phyloP scores from a whole-genome alignment of 1,140 invertebrate genomes.

The Diprion similis region DNA sequence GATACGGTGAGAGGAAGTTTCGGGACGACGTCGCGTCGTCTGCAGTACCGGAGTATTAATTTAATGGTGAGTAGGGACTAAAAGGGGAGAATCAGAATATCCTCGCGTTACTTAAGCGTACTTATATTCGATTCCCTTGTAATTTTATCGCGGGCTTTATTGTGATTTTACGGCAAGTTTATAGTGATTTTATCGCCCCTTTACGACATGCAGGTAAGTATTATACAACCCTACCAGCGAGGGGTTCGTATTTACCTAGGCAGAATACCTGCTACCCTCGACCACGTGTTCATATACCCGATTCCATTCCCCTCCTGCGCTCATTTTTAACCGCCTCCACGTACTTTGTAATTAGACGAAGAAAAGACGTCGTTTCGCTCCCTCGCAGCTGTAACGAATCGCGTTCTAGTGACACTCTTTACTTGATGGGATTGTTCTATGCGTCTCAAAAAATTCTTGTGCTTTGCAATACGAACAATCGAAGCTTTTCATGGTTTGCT shows the following conservation, averaged over 20 bases:
- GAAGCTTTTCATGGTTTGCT: too few relatives aligned
- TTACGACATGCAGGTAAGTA: neutral
- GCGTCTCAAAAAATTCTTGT: too few relatives aligned
- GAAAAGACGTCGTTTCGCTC: too few relatives aligned
- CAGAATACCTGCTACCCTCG: neutral
- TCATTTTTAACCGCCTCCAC: neutral
- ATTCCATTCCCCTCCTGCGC: neutral
- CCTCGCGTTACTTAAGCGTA: neutral
- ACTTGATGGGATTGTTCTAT: too few relatives aligned
- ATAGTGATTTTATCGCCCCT: conserved; percentile 4
- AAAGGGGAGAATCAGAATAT: neutral
- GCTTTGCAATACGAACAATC: too few relatives aligned
- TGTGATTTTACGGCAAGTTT: neutral
- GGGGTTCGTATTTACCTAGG: neutral
- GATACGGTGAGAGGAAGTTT: too few relatives aligned
- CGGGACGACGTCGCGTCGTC: neutral
- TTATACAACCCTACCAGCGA: neutral
- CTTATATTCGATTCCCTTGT: conserved; percentile 4
- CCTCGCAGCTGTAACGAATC: too few relatives aligned
- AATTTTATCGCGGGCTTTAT: conserved; percentile 1
- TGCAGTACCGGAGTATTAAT: neutral
- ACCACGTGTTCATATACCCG: neutral
- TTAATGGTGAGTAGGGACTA: neutral
- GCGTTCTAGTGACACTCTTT: too few relatives aligned
- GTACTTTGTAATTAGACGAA: neutral